A percentile compares a stretch with the other conserved stretches of the same genome.
Evolutionary conservation across 2,113 vertebrate species (phyloP).

Genomic region (Mastomys natalensis): DNA sequence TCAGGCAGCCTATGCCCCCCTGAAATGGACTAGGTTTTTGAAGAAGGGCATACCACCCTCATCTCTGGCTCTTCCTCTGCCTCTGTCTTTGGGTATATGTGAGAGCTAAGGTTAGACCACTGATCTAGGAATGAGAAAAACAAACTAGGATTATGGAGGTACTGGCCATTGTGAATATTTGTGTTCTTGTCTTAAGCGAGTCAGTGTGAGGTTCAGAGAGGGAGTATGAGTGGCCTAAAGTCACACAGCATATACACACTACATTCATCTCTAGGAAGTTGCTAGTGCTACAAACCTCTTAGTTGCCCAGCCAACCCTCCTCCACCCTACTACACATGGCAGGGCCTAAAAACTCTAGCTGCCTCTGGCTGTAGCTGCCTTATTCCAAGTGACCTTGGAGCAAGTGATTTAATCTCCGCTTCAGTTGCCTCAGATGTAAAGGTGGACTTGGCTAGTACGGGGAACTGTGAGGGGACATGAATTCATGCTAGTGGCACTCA

Average conservation of each 20-base stretch:
- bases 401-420: not conserved
- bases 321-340: not conserved
- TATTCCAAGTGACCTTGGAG: not conserved
- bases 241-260: not conserved
- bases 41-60: not conserved
- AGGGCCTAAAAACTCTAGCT: not conserved
- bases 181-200: not conserved
- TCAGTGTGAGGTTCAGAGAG: not conserved
- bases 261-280: not conserved
- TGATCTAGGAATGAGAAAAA: not conserved
- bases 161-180: not conserved
- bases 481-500: not conserved
- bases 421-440: not conserved
- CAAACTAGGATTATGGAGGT: not conserved
- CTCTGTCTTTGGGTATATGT: not conserved
- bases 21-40: not conserved
- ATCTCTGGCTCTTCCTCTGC: not conserved
- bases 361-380: not conserved
- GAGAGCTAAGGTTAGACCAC: not conserved
- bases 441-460: not conserved
- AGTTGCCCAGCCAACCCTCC: not conserved
- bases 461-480: not conserved
- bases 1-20: not conserved
- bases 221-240: not conserved
- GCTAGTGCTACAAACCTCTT: not conserved